phyloP scores from a whole-genome alignment of 2,797 vertebrate genomes.

The Ibycter americanus region DNA sequence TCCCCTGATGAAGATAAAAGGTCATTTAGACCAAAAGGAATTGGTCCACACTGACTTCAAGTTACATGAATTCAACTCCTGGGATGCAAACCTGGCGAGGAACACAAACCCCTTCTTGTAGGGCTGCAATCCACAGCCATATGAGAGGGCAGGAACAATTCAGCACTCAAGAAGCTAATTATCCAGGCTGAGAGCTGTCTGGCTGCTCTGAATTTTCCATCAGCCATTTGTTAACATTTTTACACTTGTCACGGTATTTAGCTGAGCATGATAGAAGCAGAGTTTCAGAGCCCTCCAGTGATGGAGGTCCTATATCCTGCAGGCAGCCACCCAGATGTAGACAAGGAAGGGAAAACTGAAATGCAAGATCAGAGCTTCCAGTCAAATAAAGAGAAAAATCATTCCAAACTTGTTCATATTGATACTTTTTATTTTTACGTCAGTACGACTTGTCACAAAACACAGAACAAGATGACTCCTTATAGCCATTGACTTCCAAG shows the following conservation, averaged over 20 bases:
- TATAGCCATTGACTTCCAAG: not conserved
- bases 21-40: constrained; percentile 31
- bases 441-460: not conserved
- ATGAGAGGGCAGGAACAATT: constrained; percentile 43
- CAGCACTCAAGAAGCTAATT: constrained; percentile 71
- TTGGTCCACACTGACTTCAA: not conserved
- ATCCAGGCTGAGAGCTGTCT: constrained; percentile 56
- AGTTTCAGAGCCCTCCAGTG: not conserved
- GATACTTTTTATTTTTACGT: not conserved
- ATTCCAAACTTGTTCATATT: not conserved
- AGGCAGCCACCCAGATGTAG: not conserved
- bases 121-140: constrained; percentile 39
- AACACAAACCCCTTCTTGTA: constrained; percentile 31
- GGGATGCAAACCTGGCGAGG: constrained; percentile 1
- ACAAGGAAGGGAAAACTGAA: not conserved
- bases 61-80: not conserved
- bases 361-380: not conserved
- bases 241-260: constrained; percentile 63
- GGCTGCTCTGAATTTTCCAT: constrained; percentile 62
- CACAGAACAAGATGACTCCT: not conserved
- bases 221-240: constrained; percentile 71
- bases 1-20: constrained; percentile 13
- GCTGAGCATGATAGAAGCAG: not conserved
- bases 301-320: not conserved
- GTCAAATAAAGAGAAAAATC: not conserved